Base-by-base conservation (phyloP, 2,888 invertebrate genomes). In the Ormyrus thymus region DNA sequence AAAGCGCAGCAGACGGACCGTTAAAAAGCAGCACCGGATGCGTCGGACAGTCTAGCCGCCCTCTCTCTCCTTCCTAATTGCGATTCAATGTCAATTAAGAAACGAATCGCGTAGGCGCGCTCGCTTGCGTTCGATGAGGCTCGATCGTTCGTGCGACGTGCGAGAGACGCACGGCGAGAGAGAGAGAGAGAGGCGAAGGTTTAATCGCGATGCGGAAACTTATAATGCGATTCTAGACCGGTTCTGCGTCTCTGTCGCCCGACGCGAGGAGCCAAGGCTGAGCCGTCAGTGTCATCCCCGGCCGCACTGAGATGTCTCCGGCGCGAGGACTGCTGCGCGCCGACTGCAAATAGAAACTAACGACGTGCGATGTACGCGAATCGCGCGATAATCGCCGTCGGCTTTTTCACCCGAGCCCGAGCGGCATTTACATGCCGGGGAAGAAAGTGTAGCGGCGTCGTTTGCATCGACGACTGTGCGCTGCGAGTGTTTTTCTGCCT, bases 11-110 rank as follows among this genome's bases (percentile, higher is more conserved):
- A 10, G 7, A 29, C 29, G 29, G 29, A 29, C 29, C 29, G 29
- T 29, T 29, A 29, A 29, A 29, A 29, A 29, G 58, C 58, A 1
- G 4, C 13, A 51, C 81, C 82, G 78, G 83, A 83, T 82, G 80
- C 76, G 50, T 72, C 73, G 29, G 29, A 29, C 4, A 29, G 29
- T 29, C 29, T 29, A 29, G 29, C 58, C 75, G 76, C 62, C 62
- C 71, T 56, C 77, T 68, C 66, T 81, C 83, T 82, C 6, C 53
- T 48, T 29, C 29, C 69, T 83, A 84, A 84, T 84, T 83, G 83
- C 82, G 81, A 85, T 85, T 84, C 81, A 77, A 79, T 84, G 83
- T 82, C 84, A 84, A 86, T 87, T 85, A 86, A 84, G 83, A 83
- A 84, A 84, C 84, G 80, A 82, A 83, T 75, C 82, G 82, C 82